These are phyloP conservation scores for Arrhamphus sclerolepis DNA, from an alignment of 2,797 vertebrate genomes.

Conservation along the genomic window DNA sequence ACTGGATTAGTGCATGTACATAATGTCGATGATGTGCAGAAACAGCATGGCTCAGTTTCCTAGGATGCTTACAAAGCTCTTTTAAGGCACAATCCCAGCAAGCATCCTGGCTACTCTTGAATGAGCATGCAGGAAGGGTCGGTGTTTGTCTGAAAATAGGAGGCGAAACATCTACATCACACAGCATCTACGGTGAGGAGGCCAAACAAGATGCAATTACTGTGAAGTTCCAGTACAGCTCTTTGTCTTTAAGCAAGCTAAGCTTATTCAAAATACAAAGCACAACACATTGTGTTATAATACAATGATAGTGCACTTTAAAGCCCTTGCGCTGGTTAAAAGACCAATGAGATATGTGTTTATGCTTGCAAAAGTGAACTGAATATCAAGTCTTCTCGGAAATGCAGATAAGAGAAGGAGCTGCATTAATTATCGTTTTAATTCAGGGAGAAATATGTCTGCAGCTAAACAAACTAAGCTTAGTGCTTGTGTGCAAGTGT, in stretches of 20 bases:
- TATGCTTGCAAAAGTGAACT: constrained; percentile 30
- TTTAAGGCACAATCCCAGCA: constrained; percentile 53
- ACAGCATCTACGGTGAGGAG: constrained; percentile 22
- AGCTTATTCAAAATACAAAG: constrained; percentile 12
- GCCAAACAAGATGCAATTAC: constrained; percentile 35
- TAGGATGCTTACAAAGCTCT: constrained; percentile 60
- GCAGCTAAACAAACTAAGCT: constrained; percentile 10
- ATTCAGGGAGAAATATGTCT: constrained; percentile 23
- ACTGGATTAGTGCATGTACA: constrained; percentile 14
- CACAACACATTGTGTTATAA: constrained; percentile 9
- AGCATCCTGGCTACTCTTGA: constrained; percentile 46
- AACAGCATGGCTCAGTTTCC: constrained; percentile 33
- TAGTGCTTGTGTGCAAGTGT: constrained; percentile 15
- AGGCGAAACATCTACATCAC: constrained; percentile 16
- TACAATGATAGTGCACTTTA: constrained; percentile 1
- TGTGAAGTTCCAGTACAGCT: constrained; percentile 13
- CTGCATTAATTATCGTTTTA: constrained; percentile 45
- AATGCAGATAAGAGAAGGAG: constrained; percentile 28
- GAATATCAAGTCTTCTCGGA: constrained; percentile 35
- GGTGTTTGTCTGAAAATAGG: constrained; percentile 29
- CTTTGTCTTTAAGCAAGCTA: constrained; percentile 19
- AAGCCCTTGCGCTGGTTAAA: constrained; percentile 1
- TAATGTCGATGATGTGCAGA: constrained; percentile 25
- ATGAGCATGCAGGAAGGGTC: constrained; percentile 53
- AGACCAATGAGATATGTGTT: constrained; percentile 21